These are phyloP conservation scores for Drosophila bunnanda DNA, from an alignment of 2,888 invertebrate species.

Conservation along the genomic window DNA sequence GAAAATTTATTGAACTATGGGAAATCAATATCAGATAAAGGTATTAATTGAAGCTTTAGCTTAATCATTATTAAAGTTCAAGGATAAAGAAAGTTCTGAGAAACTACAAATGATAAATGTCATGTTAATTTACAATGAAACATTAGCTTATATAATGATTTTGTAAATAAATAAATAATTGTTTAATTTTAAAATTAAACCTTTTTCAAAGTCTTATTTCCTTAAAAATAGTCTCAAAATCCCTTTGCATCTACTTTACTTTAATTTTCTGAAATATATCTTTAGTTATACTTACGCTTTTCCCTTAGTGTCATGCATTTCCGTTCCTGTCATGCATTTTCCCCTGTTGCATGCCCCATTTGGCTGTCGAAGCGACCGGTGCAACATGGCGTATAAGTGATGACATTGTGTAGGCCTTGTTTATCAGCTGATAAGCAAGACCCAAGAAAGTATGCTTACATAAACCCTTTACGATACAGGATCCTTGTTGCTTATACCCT, in stretches of 20 bases:
- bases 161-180: background rate
- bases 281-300: background rate
- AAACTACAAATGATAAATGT: background rate
- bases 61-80: background rate
- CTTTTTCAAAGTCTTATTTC: background rate
- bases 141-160: background rate
- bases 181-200: background rate
- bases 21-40: background rate
- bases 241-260: rapidly evolving
- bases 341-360: slow-evolving; percentile 49
- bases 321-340: slow-evolving; percentile 27
- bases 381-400: slow-evolving; percentile 77
- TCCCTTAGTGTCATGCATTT: slow-evolving; percentile 23
- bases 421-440: slow-evolving; percentile 41
- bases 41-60: too few species aligned
- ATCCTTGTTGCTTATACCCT: background rate
- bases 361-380: slow-evolving; percentile 42
- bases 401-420: slow-evolving; percentile 66
- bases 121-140: background rate
- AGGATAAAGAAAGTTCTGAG: background rate
- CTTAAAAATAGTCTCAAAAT: background rate
- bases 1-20: background rate
- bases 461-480: background rate
- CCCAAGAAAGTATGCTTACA: slow-evolving; percentile 13
- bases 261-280: background rate